A percentile compares a stretch with the other conserved stretches of the same genome.
Conservation (phyloP, 2,888 invertebrate species). For the Melanotus villosus region DNA sequence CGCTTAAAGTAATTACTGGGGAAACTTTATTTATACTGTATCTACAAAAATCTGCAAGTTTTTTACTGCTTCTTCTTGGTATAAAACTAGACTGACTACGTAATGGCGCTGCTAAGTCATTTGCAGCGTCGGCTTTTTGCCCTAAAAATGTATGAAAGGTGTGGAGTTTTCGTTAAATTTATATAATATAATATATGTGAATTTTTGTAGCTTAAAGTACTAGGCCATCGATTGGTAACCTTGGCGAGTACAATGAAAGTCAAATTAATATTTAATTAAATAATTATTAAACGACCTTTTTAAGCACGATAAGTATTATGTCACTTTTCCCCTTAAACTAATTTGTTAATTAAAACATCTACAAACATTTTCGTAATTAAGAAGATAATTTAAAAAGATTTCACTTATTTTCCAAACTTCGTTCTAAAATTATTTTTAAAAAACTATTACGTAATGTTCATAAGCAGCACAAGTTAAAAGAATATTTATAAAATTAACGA, state of each 20-base stretch:
- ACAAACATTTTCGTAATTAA: background rate
- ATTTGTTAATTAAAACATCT: background rate
- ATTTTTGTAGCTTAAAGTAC: conserved; percentile 15
- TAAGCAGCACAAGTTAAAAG: conserved; percentile 24
- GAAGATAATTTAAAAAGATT: background rate
- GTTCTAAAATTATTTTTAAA: background rate
- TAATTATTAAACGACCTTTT: conserved; percentile 10
- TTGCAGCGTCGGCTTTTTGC: conserved; percentile 10
- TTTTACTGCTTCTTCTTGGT: conserved; percentile 20
- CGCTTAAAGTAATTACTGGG: conserved; percentile 33
- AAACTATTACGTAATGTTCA: background rate
- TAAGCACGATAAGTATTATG: conserved; percentile 2
- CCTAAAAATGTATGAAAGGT: conserved; percentile 15
- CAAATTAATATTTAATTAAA: conserved; percentile 17
- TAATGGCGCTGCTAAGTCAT: conserved; percentile 1
- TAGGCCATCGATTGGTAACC: conserved; percentile 18
- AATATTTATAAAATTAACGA: background rate
- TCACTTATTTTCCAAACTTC: too few relatives aligned
- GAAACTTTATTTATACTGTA: conserved; percentile 11
- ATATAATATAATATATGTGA: conserved; percentile 25
- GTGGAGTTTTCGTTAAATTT: conserved; percentile 20
- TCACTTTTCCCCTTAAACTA: background rate
- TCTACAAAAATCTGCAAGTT: conserved; percentile 18
- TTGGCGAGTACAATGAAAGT: conserved; percentile 12
- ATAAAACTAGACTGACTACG: conserved; percentile 34